Evolutionary conservation across 2,113 vertebrate genomes (phyloP).

Genomic region (Mormyrus lacerda): DNA sequence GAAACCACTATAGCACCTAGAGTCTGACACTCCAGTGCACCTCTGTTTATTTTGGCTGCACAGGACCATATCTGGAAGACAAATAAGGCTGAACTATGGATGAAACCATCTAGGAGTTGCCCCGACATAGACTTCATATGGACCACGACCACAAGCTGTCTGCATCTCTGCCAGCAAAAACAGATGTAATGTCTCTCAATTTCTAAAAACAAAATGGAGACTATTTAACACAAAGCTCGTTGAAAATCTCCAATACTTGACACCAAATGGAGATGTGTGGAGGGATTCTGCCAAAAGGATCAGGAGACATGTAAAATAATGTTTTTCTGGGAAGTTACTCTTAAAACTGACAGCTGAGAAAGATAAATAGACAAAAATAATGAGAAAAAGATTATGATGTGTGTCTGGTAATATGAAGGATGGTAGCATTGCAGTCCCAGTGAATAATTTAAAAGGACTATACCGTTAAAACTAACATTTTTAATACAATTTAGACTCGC

Average conservation of each 20-base stretch:
- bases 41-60: background rate
- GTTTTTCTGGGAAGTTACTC: background rate
- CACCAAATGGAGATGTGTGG: background rate
- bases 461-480: background rate
- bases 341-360: constrained; percentile 2
- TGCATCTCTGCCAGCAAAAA: constrained; percentile 6
- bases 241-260: background rate
- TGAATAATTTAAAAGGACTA: background rate
- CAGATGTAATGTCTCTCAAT: constrained; percentile 9
- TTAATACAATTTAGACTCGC: background rate
- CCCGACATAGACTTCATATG: background rate
- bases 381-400: background rate
- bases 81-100: background rate
- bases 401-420: background rate
- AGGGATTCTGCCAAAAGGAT: background rate
- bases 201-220: background rate
- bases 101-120: background rate
- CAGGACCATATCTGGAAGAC: background rate
- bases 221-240: background rate
- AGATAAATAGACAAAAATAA: background rate
- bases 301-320: background rate
- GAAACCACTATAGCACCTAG: background rate
- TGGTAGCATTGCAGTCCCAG: background rate
- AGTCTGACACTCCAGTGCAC: background rate
- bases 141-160: background rate